Conservation (phyloP, 2,113 vertebrate genomes). For the Otis tarda region DNA sequence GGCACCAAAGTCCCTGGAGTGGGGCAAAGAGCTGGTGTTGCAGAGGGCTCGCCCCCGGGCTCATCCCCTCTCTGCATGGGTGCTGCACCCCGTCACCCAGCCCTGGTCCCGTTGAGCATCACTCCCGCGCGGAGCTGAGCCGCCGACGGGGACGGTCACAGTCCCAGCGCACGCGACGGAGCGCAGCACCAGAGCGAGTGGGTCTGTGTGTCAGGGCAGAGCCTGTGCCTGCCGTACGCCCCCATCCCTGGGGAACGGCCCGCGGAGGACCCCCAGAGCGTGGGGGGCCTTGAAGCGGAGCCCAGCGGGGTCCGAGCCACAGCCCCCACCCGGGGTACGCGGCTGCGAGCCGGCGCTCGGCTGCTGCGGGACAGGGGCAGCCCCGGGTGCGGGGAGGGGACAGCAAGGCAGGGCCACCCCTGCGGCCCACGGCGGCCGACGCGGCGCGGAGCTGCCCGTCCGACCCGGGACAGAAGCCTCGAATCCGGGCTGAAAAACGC, state of each 20-base stretch:
- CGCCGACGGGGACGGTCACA: fast-evolving
- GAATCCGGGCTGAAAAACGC: fast-evolving
- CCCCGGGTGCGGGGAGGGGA: neutral
- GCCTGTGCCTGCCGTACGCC: fast-evolving
- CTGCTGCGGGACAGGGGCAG: neutral
- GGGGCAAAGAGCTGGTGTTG: fast-evolving
- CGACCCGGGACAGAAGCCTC: neutral
- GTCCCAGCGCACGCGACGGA: fast-evolving
- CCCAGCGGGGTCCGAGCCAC: neutral
- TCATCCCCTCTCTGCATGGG: neutral
- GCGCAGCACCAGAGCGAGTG: fast-evolving
- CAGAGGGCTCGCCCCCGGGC: fast-evolving
- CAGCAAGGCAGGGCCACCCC: no score
- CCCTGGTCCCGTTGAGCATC: neutral
- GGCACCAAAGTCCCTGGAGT: neutral
- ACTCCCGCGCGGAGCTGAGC: fast-evolving
- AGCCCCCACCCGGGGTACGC: neutral
- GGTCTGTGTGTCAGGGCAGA: neutral
- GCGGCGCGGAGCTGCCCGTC: neutral
- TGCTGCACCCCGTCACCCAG: neutral
- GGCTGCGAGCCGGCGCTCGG: neutral
- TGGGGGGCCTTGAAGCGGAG: neutral
- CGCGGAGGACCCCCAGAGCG: fast-evolving
- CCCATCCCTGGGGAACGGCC: fast-evolving
- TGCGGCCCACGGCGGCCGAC: fast-evolving